These are phyloP conservation scores for Andricus quercusramuli DNA, from an alignment of 2,888 invertebrate species.

Conservation along the genomic window DNA sequence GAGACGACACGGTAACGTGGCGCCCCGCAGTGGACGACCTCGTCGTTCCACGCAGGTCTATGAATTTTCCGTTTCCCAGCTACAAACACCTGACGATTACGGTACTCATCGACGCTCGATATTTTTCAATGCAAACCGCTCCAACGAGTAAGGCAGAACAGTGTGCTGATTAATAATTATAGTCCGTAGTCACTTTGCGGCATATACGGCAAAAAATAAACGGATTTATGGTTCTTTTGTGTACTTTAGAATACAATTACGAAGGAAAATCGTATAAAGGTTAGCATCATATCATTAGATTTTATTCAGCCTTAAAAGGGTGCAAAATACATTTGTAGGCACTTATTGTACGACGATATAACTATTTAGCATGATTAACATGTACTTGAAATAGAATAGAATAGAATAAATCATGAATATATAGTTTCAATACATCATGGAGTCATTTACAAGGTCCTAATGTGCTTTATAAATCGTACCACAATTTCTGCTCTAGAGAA, in stretches of 20 bases:
- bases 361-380: neutral
- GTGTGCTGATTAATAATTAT: neutral
- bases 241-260: neutral
- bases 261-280: neutral
- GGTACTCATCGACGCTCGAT: conserved; percentile 14
- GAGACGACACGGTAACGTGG: conserved; percentile 62
- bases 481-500: too few species aligned
- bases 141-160: neutral
- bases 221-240: neutral
- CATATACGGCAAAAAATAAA: too few species aligned
- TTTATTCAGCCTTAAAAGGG: neutral
- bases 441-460: neutral
- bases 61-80: conserved; percentile 7
- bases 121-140: conserved; percentile 16
- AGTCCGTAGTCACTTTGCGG: neutral
- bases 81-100: conserved; percentile 2
- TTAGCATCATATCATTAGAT: neutral
- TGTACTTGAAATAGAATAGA: neutral
- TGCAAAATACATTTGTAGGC: neutral
- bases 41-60: conserved; percentile 45
- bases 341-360: neutral
- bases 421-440: neutral
- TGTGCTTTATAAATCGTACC: too few species aligned
- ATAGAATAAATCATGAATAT: neutral
- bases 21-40: conserved; percentile 62